phyloP scores from a whole-genome alignment of 2,888 invertebrate species.

The Sisyra nigra region DNA sequence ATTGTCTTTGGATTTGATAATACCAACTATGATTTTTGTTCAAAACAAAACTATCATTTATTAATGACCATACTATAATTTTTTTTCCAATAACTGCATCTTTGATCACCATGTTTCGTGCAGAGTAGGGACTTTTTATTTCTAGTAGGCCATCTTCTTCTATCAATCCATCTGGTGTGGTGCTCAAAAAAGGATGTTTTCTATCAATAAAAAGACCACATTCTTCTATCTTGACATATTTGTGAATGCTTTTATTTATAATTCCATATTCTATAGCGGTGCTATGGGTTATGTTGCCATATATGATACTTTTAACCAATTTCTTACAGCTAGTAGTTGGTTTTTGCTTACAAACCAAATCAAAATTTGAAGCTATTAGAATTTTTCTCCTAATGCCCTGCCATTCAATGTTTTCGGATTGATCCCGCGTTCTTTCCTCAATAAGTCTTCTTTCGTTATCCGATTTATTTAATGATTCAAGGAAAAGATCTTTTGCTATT shows the following conservation, averaged over 20 bases:
- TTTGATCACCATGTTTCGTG: too few relatives aligned
- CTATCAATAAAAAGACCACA: background rate
- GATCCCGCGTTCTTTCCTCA: too few relatives aligned
- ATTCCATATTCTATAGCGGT: background rate
- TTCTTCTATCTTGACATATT: background rate
- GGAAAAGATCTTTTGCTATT: too few relatives aligned
- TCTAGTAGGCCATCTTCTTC: background rate
- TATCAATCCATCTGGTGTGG: background rate
- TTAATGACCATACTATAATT: background rate
- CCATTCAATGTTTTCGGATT: slow-evolving; percentile 7
- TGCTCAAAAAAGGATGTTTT: background rate
- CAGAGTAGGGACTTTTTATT: background rate
- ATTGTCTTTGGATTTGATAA: slow-evolving; percentile 1
- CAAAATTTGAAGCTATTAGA: slow-evolving; percentile 10
- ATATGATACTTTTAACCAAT: slow-evolving; percentile 8
- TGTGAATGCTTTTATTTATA: background rate
- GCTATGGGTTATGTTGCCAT: background rate
- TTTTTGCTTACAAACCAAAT: slow-evolving; percentile 4
- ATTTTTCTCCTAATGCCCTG: slow-evolving; percentile 6
- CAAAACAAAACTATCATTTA: background rate
- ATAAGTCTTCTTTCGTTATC: too few relatives aligned
- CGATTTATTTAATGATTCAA: too few relatives aligned
- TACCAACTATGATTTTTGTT: background rate
- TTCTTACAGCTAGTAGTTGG: slow-evolving; percentile 8
- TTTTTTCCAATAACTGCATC: too few relatives aligned